Evolutionary conservation across 2,797 vertebrate species (phyloP).

Genomic region (Malacoraja senta): DNA sequence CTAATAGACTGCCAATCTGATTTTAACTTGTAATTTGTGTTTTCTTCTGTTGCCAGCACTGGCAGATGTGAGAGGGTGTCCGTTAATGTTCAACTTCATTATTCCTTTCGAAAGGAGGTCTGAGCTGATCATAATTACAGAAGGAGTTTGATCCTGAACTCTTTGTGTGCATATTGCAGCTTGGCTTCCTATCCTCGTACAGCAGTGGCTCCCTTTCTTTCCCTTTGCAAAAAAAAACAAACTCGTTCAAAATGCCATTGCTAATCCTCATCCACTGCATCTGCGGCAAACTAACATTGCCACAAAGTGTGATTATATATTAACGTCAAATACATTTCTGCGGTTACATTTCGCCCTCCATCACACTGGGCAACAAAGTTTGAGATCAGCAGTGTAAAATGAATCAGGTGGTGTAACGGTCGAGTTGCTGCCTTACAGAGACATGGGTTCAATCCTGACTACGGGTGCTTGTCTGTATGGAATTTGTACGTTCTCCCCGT

Average conservation of each 20-base stretch:
- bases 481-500: too few species aligned
- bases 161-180: constrained; percentile 15
- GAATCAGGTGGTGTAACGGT: constrained; percentile 41
- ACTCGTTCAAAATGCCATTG: not conserved
- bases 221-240: not conserved
- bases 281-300: not conserved
- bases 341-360: not conserved
- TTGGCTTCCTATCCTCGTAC: constrained; percentile 14
- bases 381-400: constrained; percentile 8
- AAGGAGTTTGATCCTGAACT: constrained; percentile 26
- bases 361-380: not conserved
- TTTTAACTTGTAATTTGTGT: constrained; percentile 39
- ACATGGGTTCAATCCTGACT: too few species aligned
- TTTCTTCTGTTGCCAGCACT: constrained; percentile 36
- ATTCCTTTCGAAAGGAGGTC: constrained; percentile 18
- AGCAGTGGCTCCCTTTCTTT: not conserved
- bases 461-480: too few species aligned
- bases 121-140: constrained; percentile 35
- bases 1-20: constrained; percentile 38
- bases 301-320: not conserved
- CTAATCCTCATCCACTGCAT: not conserved
- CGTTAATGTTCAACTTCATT: constrained; percentile 38
- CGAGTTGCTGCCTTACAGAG: too few species aligned
- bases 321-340: not conserved
- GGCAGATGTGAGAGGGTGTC: constrained; percentile 38